Evolutionary conservation across 2,888 invertebrate species (phyloP), one percentile per base, ranked within the genome.

Genomic region (Xanthostigma xanthostigma): DNA sequence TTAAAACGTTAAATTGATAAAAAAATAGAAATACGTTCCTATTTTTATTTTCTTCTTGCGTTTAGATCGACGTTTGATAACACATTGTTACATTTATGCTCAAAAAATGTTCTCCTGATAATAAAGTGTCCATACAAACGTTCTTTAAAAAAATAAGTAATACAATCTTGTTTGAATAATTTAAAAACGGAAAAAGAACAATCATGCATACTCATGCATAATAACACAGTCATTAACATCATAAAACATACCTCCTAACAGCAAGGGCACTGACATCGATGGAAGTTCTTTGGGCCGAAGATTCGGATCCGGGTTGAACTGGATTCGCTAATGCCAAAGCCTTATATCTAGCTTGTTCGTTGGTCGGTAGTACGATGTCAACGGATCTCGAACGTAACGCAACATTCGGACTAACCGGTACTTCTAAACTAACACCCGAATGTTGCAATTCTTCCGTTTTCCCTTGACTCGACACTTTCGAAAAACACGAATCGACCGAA

Each of bases 401-500:
- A 53, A 79, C 79, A 53, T 68, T 67, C 36, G 70, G 67, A 50
- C 78, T 75, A 45, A 80, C 81, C 6, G 87, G 86, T 50, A 86
- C 86, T 49, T 80, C 76, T 53, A 84, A 69, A 44, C 75, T 75
- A 50, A 73, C 72, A 33, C 72, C 74, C 47, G 78, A 77, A 58
- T 81, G 77, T 56, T 75, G 71, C 54, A 84, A 62, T 60, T 85
- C 81, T 59, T 81, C 81, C 14, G 83, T 79, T 64, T 83, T 78
- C 48, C 77, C 78, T 53, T 77, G 76, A 44, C 14, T 39, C 27
- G 80, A 75, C 46, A 84, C 76, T 68, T 84, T 84, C 50, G 85
- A 79, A 65, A 89, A 90, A 62, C 87, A 85, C 13, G 89, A 88
- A 63, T 90, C 90, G 2, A 91, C 88, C 0, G 89, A 89, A 36